Percentiles rank a stretch among this genome's conserved stretches.
These are phyloP conservation scores for Lepidochrysops patricia DNA, from an alignment of 2,888 invertebrate genomes.

Conservation along the genomic window DNA sequence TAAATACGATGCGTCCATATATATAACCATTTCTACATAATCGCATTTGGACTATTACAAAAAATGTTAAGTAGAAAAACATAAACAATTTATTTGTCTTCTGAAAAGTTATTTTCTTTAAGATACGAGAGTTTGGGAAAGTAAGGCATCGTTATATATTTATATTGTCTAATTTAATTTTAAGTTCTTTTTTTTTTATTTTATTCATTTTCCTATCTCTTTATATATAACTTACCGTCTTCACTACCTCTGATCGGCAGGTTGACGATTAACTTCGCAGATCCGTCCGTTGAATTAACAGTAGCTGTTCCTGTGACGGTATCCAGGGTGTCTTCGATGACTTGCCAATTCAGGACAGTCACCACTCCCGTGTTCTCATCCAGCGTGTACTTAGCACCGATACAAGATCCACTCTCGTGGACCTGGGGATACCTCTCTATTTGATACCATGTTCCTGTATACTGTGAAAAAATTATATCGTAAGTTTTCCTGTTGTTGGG, in stretches of 20 bases:
- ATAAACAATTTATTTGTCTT: too few relatives aligned
- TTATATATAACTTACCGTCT: conserved; percentile 32
- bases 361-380: conserved; percentile 34
- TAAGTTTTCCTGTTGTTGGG: too few relatives aligned
- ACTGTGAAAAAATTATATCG: conserved; percentile 34
- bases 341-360: conserved; percentile 50
- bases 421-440: conserved; percentile 46
- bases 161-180: too few relatives aligned
- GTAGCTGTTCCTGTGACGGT: conserved; percentile 43
- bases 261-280: conserved; percentile 39
- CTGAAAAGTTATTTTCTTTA: too few relatives aligned
- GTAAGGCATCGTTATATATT: too few relatives aligned
- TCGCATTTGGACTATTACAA: too few relatives aligned
- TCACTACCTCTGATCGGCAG: conserved; percentile 35
- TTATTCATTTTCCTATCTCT: too few relatives aligned
- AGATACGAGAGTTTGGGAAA: too few relatives aligned
- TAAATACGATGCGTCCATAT: too few relatives aligned
- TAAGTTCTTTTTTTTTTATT: too few relatives aligned
- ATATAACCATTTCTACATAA: too few relatives aligned
- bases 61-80: too few relatives aligned
- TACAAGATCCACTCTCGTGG: conserved; percentile 40
- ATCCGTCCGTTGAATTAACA: conserved; percentile 35
- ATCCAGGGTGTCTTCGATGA: conserved; percentile 37
- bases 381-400: conserved; percentile 41
- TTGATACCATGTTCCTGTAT: conserved; percentile 57